These are phyloP conservation scores for Aurelia coerulea DNA, from an alignment of 30 jellyfish, hydroid and myxozoan genomes.

Conservation along the genomic window DNA sequence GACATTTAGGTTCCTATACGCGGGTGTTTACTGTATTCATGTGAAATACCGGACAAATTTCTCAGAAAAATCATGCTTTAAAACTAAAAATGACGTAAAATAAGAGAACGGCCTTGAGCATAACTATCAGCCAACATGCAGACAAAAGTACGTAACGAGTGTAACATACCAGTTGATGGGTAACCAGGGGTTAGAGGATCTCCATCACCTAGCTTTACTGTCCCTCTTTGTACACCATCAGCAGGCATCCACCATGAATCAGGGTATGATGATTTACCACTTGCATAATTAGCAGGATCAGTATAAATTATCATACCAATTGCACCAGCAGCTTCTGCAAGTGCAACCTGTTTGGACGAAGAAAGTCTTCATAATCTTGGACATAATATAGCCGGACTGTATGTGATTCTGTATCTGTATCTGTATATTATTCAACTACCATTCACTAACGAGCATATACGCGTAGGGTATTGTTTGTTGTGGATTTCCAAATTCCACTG, in stretches of 20 bases:
- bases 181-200: slow-evolving; percentile 90
- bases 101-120: no score
- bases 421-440: no score
- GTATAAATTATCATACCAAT: slow-evolving; percentile 79
- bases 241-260: slow-evolving; percentile 94
- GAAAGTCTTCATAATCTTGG: no score
- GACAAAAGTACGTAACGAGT: neutral
- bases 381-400: no score
- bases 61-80: neutral
- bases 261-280: slow-evolving; percentile 77
- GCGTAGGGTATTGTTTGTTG: no score
- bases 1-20: no score
- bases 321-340: slow-evolving; percentile 88
- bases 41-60: neutral
- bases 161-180: slow-evolving; percentile 84
- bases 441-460: no score
- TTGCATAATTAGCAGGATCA: slow-evolving; percentile 78
- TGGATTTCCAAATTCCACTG: no score
- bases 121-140: neutral
- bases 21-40: neutral
- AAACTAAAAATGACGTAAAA: neutral
- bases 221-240: slow-evolving; percentile 95
- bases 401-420: no score
- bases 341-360: slow-evolving; percentile 65
- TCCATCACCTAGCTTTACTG: slow-evolving; percentile 64